Conservation (phyloP, 2,888 invertebrate genomes). For the Phasia obesa region DNA sequence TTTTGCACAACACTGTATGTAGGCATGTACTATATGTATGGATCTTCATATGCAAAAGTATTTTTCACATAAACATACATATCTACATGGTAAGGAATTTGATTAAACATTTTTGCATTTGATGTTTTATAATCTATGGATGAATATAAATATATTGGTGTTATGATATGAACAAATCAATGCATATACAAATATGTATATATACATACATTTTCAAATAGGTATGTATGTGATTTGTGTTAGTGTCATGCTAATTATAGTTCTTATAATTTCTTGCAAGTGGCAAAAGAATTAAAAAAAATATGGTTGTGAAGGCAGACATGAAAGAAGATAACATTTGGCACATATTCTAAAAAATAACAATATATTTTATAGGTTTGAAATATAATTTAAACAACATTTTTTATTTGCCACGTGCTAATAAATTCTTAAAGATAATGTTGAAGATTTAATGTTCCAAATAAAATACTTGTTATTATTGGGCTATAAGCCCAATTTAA, state of each 20-base stretch:
- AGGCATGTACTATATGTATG: no score
- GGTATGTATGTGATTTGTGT: not conserved
- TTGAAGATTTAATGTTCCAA: no score
- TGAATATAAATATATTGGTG: not conserved
- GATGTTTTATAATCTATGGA: slow-evolving; percentile 1
- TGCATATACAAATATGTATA: not conserved
- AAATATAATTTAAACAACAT: not conserved
- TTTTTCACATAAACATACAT: not conserved
- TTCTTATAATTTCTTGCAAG: slow-evolving; percentile 37
- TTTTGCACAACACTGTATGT: no score
- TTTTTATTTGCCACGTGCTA: slow-evolving; percentile 30
- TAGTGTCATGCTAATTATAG: slow-evolving; percentile 45
- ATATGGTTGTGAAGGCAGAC: not conserved
- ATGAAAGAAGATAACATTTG: slow-evolving; percentile 41
- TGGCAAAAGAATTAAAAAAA: slow-evolving; percentile 17
- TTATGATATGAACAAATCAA: slow-evolving; percentile 5
- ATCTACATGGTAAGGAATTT: slow-evolving; percentile 1
- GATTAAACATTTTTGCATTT: slow-evolving; percentile 11
- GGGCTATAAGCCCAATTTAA: no score
- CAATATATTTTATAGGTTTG: not conserved
- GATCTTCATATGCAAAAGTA: slow-evolving; percentile 15
- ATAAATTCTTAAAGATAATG: no score
- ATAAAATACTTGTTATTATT: no score
- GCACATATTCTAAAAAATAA: slow-evolving; percentile 17
- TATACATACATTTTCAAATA: not conserved